phyloP scores from a whole-genome alignment of 2,888 invertebrate species.

The Himalopsyche tibetana region DNA sequence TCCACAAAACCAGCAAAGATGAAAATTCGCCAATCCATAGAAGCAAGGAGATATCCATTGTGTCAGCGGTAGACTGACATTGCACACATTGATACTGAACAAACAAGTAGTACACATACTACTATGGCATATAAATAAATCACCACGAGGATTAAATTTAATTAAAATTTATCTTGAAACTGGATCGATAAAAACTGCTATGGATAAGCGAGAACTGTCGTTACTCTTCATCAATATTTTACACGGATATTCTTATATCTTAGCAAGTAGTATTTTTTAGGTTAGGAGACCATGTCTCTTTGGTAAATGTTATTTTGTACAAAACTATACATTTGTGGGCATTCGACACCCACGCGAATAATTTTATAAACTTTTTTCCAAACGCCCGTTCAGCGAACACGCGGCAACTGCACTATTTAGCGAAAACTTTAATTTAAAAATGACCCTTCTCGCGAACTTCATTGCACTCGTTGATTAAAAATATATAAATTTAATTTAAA shows the following conservation, averaged over 20 bases:
- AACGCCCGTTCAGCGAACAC: background rate
- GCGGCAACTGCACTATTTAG: constrained; percentile 4
- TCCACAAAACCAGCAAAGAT: constrained; percentile 29
- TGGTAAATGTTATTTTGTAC: constrained; percentile 79
- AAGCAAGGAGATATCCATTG: background rate
- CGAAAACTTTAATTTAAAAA: constrained; percentile 22
- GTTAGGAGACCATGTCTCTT: constrained; percentile 80
- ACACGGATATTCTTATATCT: constrained; percentile 62
- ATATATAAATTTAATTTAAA: constrained; percentile 59
- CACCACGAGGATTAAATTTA: constrained; percentile 60
- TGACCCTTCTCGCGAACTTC: constrained; percentile 52
- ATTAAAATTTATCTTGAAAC: constrained; percentile 51
- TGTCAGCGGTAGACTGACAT: background rate
- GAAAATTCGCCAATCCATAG: background rate
- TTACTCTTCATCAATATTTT: constrained; percentile 60
- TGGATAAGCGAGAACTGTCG: constrained; percentile 58
- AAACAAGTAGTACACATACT: constrained; percentile 44
- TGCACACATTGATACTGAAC: constrained; percentile 11
- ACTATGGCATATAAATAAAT: constrained; percentile 58
- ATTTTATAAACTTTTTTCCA: constrained; percentile 36
- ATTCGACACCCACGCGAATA: constrained; percentile 36
- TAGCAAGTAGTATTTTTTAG: constrained; percentile 69
- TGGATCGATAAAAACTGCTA: constrained; percentile 58
- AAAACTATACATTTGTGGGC: constrained; percentile 72
- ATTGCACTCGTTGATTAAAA: constrained; percentile 64